phyloP scores from a whole-genome alignment of 2,797 vertebrate genomes.

The Denticeps clupeoides region DNA sequence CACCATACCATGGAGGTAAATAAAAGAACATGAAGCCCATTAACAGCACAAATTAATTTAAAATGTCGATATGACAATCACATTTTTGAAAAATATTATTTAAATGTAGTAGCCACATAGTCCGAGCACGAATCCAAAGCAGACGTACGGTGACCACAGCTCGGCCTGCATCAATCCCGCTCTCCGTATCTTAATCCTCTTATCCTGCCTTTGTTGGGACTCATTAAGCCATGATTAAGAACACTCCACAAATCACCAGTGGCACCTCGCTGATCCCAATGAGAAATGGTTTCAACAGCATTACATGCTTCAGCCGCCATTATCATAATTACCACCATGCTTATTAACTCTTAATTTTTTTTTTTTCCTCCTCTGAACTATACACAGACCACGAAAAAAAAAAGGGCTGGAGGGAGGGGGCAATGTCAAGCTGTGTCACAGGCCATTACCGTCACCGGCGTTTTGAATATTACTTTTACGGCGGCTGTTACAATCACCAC shows the following conservation, averaged over 20 bases:
- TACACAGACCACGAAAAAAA: slow-evolving; percentile 19
- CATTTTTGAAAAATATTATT: no score
- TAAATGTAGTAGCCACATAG: no score
- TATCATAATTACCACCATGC: slow-evolving; percentile 34
- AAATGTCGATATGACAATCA: no score
- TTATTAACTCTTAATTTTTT: slow-evolving; percentile 37
- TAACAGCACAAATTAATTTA: no score
- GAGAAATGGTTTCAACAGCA: slow-evolving; percentile 22
- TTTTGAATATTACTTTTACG: slow-evolving; percentile 47
- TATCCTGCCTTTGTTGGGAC: slow-evolving; percentile 16
- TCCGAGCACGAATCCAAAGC: no score
- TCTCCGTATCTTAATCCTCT: slow-evolving; percentile 2
- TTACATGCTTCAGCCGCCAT: slow-evolving; percentile 23
- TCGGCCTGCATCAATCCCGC: slow-evolving; percentile 6
- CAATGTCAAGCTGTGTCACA: slow-evolving; percentile 38
- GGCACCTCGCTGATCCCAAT: slow-evolving; percentile 12
- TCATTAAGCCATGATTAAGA: slow-evolving; percentile 26
- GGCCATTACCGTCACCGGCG: slow-evolving; percentile 40
- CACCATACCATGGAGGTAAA: no score
- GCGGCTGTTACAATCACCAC: slow-evolving; percentile 38
- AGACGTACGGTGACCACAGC: no score
- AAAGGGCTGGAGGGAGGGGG: slow-evolving; percentile 14
- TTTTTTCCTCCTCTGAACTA: slow-evolving; percentile 9
- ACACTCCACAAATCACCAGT: slow-evolving; percentile 11
- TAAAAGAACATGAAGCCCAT: no score